Evolutionary conservation across 2,888 invertebrate species (phyloP).

Genomic region (Diachrysia chrysitis): DNA sequence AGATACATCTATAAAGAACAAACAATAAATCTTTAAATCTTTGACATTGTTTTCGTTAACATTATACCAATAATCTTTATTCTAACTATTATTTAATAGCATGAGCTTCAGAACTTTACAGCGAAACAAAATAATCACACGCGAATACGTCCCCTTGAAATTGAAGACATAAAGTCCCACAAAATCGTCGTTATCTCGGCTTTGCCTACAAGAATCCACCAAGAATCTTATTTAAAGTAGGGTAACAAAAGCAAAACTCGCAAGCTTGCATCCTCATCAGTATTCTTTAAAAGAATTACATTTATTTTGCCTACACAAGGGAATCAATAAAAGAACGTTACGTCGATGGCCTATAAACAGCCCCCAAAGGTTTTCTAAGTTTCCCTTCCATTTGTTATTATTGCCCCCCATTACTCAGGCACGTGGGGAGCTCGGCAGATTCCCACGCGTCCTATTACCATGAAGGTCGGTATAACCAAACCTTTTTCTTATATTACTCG

Average conservation of each 20-base stretch:
- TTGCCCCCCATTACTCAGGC: slow-evolving; percentile 67
- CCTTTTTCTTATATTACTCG: slow-evolving; percentile 57
- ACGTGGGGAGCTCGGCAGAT: slow-evolving; percentile 56
- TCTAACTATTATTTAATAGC: no score
- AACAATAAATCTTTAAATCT: neutral
- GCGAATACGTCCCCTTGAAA: slow-evolving; percentile 38
- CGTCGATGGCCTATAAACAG: slow-evolving; percentile 64
- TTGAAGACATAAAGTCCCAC: slow-evolving; percentile 51
- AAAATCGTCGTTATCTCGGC: slow-evolving; percentile 30
- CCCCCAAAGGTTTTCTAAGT: slow-evolving; percentile 51
- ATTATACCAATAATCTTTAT: no score
- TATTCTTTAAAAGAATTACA: slow-evolving; percentile 44
- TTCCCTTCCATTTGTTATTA: slow-evolving; percentile 69
- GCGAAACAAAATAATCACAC: slow-evolving; percentile 26
- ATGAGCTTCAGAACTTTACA: slow-evolving; percentile 5
- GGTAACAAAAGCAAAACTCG: slow-evolving; percentile 13
- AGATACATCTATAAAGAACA: neutral
- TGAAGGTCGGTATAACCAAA: slow-evolving; percentile 62
- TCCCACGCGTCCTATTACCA: slow-evolving; percentile 69
- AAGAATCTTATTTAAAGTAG: slow-evolving; percentile 5
- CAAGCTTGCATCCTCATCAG: slow-evolving; percentile 44
- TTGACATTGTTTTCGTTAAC: no score
- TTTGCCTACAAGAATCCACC: slow-evolving; percentile 15
- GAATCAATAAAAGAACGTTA: slow-evolving; percentile 56
- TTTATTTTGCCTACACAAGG: slow-evolving; percentile 54